These are phyloP conservation scores for Pristis pectinata DNA, from an alignment of 2,797 vertebrate species.

Conservation along the genomic window DNA sequence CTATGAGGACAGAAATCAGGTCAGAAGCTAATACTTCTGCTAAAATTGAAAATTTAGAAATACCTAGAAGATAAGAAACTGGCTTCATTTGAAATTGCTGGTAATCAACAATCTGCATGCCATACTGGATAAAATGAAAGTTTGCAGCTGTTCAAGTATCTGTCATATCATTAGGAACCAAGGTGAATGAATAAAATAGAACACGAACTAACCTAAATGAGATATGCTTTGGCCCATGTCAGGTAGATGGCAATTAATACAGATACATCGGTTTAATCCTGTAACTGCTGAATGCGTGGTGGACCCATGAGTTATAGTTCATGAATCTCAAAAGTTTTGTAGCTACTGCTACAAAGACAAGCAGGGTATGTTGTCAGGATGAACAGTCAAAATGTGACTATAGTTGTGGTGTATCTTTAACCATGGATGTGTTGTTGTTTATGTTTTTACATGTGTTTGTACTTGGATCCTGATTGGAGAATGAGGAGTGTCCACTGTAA, in stretches of 20 bases:
- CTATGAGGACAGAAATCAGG: background rate
- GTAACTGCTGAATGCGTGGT: background rate
- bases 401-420: no score
- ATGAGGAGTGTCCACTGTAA: no score
- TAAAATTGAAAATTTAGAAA: background rate
- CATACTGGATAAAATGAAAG: background rate
- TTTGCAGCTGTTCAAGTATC: background rate
- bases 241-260: background rate
- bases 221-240: background rate
- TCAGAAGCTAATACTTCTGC: background rate
- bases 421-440: no score
- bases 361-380: background rate
- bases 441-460: no score
- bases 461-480: no score
- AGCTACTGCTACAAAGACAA: background rate
- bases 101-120: background rate
- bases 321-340: background rate
- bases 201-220: background rate
- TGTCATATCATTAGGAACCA: background rate
- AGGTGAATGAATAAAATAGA: background rate
- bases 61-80: background rate
- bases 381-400: no score
- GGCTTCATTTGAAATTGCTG: background rate
- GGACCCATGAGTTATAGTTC: background rate
- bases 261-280: background rate